Evolutionary conservation across 2,888 invertebrate species (phyloP), one percentile per base, ranked within the genome.

Genomic region (Drosophila atripex): DNA sequence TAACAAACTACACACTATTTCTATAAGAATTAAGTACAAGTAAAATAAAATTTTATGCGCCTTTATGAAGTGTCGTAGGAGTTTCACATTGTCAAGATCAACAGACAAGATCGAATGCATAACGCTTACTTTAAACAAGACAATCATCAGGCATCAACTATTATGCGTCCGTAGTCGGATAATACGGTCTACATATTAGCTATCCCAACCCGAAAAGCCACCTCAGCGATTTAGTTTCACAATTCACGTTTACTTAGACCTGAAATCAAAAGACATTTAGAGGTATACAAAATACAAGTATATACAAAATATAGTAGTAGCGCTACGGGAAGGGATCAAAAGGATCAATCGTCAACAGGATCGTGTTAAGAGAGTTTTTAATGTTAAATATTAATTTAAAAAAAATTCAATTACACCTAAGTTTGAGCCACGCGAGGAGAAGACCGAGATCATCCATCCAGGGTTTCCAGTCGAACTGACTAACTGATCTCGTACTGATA

Each of bases 401-500:
- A 58, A 64, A 63, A 58, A 58, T 47, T 21, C 7, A 47, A 12
- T 68, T 70, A 70, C 54, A 54, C 38, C 61, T 70, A 70, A 39
- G 45, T 70, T 70, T 70, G 69, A 70, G 69, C 69, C 71, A 70
- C 54, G 54, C 61, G 71, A 70, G 52, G 51, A 60, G 43, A 28
- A 43, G 39, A 46, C 43, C 23, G 3, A 47, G 58, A 43, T 18
- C 68, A 52, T 25, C 12, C n/a, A n/a, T n/a, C n/a, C n/a, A n/a
- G 30, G 1, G 12, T 14, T 14, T 35, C 3, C 16, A 9, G 8
- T 12, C 1, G 7, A n/a, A 21, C 23, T 28, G 47, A 30, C 74
- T 88, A 90, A 59, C 88, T 89, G 52, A 71, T 76, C 65, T 89
- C 89, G 35, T 90, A 89, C n/a, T 84, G 88, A 78, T 90, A 90